Percentiles rank a stretch among this genome's conserved stretches.
These are phyloP conservation scores for Gallinago paraguaiae DNA, from an alignment of 2,113 vertebrate genomes.

Conservation along the genomic window DNA sequence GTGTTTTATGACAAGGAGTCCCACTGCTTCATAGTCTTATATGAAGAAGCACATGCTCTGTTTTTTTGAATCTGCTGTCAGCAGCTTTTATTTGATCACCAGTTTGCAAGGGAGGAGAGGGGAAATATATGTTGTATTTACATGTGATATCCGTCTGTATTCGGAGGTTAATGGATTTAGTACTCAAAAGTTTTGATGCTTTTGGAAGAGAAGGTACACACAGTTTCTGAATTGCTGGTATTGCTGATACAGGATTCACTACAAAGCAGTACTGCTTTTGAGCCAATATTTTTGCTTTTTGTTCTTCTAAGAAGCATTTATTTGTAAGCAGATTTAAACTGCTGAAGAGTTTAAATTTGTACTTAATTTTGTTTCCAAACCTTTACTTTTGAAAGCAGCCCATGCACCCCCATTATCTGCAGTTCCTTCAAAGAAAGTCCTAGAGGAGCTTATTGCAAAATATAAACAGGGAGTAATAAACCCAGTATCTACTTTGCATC, in stretches of 20 bases:
- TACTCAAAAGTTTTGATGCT: background rate
- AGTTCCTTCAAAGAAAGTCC: constrained; percentile 47
- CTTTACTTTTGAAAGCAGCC: constrained; percentile 24
- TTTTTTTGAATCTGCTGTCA: background rate
- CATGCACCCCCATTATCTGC: background rate
- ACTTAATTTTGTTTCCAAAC: constrained; percentile 40
- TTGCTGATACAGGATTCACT: background rate
- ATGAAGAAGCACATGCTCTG: background rate
- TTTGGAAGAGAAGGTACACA: background rate
- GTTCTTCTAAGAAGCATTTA: background rate
- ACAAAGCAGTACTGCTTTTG: background rate
- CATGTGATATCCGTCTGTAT: fast-evolving
- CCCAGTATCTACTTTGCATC: constrained; percentile 84
- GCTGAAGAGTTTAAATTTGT: background rate
- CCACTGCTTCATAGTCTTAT: background rate
- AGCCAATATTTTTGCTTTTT: background rate
- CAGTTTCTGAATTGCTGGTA: fast-evolving
- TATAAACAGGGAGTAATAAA: constrained; percentile 79
- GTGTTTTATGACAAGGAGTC: background rate
- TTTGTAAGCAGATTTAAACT: background rate
- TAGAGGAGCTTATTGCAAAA: constrained; percentile 73
- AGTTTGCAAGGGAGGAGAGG: background rate
- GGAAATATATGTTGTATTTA: fast-evolving
- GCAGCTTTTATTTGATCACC: background rate
- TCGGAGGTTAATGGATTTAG: background rate